phyloP scores from a whole-genome alignment of 2,888 invertebrate species.

The Andricus quercusramuli region DNA sequence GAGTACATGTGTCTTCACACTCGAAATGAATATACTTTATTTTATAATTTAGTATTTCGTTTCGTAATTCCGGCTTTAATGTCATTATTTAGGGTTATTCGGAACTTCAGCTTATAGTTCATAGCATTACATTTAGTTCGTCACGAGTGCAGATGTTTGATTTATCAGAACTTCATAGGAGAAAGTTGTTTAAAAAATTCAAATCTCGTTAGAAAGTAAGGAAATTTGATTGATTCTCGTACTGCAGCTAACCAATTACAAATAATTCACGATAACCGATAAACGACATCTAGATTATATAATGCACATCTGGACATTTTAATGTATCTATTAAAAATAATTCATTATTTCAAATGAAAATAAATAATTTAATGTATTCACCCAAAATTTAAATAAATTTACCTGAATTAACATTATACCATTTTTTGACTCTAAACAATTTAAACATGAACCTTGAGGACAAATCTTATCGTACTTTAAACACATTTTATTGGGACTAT shows the following conservation, averaged over 20 bases:
- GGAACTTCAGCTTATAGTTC: too few species aligned
- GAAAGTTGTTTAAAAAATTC: conserved; percentile 23
- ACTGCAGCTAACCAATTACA: not conserved
- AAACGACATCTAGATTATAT: not conserved
- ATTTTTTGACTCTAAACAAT: too few species aligned
- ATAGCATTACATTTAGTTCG: not conserved
- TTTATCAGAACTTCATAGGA: conserved; percentile 6
- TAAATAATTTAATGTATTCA: too few species aligned
- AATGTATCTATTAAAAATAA: too few species aligned
- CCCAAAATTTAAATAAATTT: too few species aligned
- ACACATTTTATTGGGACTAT: too few species aligned
- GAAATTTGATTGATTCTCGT: not conserved
- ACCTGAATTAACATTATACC: too few species aligned
- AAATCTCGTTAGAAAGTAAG: conserved; percentile 24
- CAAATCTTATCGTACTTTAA: too few species aligned
- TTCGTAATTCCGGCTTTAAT: not conserved
- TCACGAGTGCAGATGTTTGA: not conserved
- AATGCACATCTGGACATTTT: not conserved
- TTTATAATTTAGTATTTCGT: not conserved
- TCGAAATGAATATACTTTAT: not conserved
- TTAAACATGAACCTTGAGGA: too few species aligned
- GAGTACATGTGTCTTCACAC: conserved; percentile 6
- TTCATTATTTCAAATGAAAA: too few species aligned
- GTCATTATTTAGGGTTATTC: not conserved
- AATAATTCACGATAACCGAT: not conserved